Percentiles rank a stretch among this genome's conserved stretches.
These are phyloP conservation scores for Macropodus opercularis DNA, from an alignment of 2,797 vertebrate species.

Conservation along the genomic window DNA sequence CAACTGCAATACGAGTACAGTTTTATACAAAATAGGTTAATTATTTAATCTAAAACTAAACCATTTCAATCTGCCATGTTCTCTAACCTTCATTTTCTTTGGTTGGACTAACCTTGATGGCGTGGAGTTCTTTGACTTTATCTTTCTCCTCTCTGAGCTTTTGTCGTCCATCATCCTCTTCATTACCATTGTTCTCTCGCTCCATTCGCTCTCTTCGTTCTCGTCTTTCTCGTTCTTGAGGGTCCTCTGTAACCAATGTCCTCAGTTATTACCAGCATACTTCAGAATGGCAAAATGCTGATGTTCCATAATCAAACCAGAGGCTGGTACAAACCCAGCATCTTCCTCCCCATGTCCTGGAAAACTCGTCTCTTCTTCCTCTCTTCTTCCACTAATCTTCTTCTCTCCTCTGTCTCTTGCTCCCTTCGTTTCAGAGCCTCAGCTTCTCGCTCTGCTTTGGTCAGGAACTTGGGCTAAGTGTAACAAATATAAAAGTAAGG, in stretches of 20 bases:
- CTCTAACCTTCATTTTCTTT: not conserved
- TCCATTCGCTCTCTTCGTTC: conserved; percentile 96
- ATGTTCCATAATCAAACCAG: not conserved
- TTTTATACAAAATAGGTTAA: not conserved
- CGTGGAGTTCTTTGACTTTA: conserved; percentile 94
- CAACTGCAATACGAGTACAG: not conserved
- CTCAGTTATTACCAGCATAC: not conserved
- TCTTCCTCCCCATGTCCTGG: conserved; percentile 96
- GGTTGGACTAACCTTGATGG: conserved; percentile 87
- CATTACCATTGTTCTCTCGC: conserved; percentile 93
- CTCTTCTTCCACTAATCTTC: conserved; percentile 89
- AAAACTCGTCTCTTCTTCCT: conserved; percentile 94
- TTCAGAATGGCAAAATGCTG: not conserved
- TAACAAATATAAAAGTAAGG: not conserved
- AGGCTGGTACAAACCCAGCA: conserved; percentile 85
- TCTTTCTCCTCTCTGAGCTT: conserved; percentile 98
- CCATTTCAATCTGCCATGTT: not conserved
- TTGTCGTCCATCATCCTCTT: conserved; percentile 93
- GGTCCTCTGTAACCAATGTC: conserved; percentile 86
- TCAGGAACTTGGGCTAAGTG: conserved; percentile 95
- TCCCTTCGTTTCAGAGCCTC: conserved; percentile 92
- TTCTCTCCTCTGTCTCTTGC: conserved; percentile 89
- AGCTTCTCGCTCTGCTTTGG: conserved; percentile 92
- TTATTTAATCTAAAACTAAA: too few relatives aligned
- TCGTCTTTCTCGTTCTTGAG: conserved; percentile 93